These are phyloP conservation scores for Pycnonotus jocosus DNA, from an alignment of 2,113 vertebrate genomes.

Conservation along the genomic window DNA sequence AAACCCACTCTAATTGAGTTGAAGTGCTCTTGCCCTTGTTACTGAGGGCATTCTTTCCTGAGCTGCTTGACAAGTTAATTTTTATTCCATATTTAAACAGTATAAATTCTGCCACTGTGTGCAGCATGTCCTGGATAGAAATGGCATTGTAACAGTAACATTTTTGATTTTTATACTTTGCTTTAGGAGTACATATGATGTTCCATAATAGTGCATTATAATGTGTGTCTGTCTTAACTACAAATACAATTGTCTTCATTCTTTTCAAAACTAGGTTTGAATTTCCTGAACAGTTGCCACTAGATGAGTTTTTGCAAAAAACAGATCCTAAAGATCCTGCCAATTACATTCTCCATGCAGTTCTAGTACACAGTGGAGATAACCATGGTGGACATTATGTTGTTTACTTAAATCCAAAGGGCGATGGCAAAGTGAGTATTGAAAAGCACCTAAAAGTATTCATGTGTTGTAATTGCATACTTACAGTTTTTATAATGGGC, in stretches of 20 bases:
- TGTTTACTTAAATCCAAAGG: conserved; percentile 98
- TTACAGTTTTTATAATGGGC: not conserved
- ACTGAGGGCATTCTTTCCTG: not conserved
- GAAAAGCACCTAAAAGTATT: not conserved
- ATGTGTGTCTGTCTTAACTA: not conserved
- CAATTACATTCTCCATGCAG: conserved; percentile 97
- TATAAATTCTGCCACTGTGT: not conserved
- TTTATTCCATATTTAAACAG: not conserved
- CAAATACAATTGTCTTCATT: not conserved
- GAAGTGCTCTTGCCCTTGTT: not conserved
- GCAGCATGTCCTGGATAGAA: not conserved
- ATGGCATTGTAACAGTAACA: not conserved
- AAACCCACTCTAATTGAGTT: not conserved
- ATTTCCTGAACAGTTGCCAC: conserved; percentile 94
- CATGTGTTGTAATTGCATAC: not conserved
- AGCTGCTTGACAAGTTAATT: not conserved
- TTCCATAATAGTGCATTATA: not conserved
- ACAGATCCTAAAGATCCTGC: conserved; percentile 95
- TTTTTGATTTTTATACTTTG: not conserved
- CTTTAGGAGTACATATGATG: not conserved
- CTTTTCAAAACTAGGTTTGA: conserved; percentile 84
- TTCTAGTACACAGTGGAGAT: conserved; percentile 97
- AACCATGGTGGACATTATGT: conserved; percentile 99
- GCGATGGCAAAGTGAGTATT: conserved; percentile 94
- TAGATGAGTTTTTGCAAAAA: conserved; percentile 99